Conservation (phyloP, 2,888 invertebrate genomes). For the Sicus ferrugineus region DNA sequence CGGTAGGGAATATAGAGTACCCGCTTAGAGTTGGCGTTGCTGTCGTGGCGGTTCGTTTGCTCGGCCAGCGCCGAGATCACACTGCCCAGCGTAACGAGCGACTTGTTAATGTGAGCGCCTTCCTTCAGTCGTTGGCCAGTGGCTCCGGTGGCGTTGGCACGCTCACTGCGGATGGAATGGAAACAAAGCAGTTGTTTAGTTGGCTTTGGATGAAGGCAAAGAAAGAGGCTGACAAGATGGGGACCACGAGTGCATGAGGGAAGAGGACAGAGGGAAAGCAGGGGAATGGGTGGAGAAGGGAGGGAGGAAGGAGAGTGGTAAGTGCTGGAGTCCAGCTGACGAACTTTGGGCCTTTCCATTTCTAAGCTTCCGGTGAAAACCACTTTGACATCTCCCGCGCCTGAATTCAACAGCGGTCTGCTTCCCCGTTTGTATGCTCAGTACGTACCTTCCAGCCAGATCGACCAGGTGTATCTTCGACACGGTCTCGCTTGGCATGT, state of each 20-base stretch:
- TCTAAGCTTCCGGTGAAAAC: too few relatives aligned
- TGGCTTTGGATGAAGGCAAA: not conserved
- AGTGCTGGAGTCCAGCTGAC: too few relatives aligned
- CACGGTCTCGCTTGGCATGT: constrained; percentile 88
- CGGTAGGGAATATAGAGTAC: constrained; percentile 84
- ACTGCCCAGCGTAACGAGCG: constrained; percentile 85
- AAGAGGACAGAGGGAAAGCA: too few relatives aligned
- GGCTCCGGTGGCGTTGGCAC: constrained; percentile 88
- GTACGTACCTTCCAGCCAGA: constrained; percentile 80
- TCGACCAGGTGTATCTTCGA: constrained; percentile 91
- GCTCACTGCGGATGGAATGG: constrained; percentile 70
- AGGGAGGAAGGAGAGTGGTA: not conserved
- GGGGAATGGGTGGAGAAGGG: not conserved
- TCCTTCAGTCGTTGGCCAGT: constrained; percentile 90
- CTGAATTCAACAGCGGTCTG: too few relatives aligned
- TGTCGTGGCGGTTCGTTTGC: constrained; percentile 58
- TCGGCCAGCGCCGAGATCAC: constrained; percentile 88
- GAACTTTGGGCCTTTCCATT: too few relatives aligned
- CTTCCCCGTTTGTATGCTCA: not conserved
- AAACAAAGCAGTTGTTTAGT: not conserved
- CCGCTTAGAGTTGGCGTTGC: constrained; percentile 66
- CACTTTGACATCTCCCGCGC: too few relatives aligned
- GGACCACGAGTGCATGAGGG: too few relatives aligned
- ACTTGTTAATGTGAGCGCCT: constrained; percentile 91
- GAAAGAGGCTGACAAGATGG: too few relatives aligned